Conservation (phyloP, 2,113 vertebrate species). For the Irena cyanogastra region DNA sequence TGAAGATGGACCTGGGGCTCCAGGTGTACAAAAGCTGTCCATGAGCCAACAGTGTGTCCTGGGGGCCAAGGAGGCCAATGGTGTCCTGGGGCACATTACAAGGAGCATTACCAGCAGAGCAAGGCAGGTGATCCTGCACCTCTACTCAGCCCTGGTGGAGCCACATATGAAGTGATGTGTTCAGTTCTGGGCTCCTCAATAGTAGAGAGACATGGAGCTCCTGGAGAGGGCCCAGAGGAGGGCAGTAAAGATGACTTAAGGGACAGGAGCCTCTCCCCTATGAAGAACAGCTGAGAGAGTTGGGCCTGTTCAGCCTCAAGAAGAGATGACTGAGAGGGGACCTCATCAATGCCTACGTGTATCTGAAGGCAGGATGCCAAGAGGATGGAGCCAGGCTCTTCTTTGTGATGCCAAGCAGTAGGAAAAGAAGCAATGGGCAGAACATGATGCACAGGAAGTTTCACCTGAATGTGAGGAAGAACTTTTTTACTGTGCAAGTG, state of each 20-base stretch:
- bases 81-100: rapidly evolving
- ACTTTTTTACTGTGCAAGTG: background rate
- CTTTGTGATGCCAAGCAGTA: background rate
- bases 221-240: background rate
- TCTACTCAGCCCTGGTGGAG: background rate
- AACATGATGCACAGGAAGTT: background rate
- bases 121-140: background rate
- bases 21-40: background rate
- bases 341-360: background rate
- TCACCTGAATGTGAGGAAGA: background rate
- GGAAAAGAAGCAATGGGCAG: background rate
- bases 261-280: background rate
- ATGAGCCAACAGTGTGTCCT: background rate
- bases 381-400: background rate
- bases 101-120: background rate
- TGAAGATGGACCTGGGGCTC: rapidly evolving
- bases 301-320: background rate
- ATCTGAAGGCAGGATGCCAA: background rate
- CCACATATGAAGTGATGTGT: background rate
- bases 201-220: background rate
- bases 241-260: background rate
- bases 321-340: background rate
- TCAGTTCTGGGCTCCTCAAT: background rate
- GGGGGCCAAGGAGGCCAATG: background rate
- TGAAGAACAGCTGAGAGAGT: background rate